These are phyloP conservation scores for Parambassis ranga DNA, from an alignment of 2,797 vertebrate species.

Conservation along the genomic window DNA sequence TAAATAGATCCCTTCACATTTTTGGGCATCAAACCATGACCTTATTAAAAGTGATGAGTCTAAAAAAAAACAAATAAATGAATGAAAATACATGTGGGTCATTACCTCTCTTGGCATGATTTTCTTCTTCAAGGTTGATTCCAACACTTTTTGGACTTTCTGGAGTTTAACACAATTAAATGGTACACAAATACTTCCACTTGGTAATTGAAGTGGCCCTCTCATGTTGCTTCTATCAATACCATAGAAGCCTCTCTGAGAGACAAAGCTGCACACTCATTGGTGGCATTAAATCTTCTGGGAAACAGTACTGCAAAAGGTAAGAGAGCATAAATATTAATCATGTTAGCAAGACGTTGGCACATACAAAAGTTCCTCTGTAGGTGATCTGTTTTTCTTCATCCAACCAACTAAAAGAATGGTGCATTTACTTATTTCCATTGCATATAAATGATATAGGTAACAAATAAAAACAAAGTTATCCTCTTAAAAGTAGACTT, in stretches of 20 bases:
- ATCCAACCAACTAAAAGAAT: too few relatives aligned
- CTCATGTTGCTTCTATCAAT: conserved; percentile 11
- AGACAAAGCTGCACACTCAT: neutral
- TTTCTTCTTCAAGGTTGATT: neutral
- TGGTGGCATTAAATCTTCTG: neutral
- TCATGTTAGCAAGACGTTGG: neutral
- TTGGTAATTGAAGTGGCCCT: neutral
- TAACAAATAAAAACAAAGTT: too few relatives aligned
- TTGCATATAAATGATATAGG: too few relatives aligned
- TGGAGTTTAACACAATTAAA: too few relatives aligned
- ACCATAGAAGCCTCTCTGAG: neutral
- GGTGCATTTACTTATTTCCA: too few relatives aligned
- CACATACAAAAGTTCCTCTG: neutral
- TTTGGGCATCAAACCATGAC: conserved; percentile 59
- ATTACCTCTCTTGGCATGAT: conserved; percentile 26
- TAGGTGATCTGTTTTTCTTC: too few relatives aligned
- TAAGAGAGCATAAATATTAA: neutral
- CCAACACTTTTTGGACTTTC: too few relatives aligned
- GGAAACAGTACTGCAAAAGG: neutral
- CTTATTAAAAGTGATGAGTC: neutral
- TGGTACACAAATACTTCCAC: neutral
- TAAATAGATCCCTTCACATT: conserved; percentile 22
- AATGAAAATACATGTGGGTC: neutral
- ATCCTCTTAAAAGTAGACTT: too few relatives aligned
- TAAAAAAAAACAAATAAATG: neutral